A percentile compares a stretch with the other conserved stretches of the same genome.
Evolutionary conservation across 2,113 vertebrate genomes (phyloP).

Genomic region (Pleuronectes platessa): DNA sequence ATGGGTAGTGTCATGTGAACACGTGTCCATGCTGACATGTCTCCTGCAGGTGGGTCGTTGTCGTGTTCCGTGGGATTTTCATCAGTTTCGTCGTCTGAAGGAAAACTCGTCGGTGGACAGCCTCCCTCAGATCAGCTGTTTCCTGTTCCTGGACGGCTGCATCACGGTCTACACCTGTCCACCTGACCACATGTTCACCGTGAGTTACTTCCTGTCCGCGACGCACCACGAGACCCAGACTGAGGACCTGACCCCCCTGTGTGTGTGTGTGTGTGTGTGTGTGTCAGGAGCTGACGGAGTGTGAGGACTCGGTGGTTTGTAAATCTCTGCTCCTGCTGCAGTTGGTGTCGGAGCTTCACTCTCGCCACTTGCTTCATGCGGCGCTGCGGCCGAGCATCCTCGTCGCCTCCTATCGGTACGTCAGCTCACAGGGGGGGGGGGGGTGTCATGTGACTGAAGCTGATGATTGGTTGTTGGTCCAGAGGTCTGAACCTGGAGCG

Average conservation of each 20-base stretch:
- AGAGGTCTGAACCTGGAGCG: not conserved
- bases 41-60: slow-evolving; percentile 36
- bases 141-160: slow-evolving; percentile 44
- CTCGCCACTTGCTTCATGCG: slow-evolving; percentile 85
- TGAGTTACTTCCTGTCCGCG: slow-evolving; percentile 22
- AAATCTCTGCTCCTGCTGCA: slow-evolving; percentile 68
- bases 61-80: slow-evolving; percentile 34
- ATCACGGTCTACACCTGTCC: slow-evolving; percentile 25
- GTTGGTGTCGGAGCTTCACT: slow-evolving; percentile 85
- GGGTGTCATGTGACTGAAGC: not conserved
- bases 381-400: slow-evolving; percentile 77
- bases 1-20: not conserved
- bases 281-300: slow-evolving; percentile 18
- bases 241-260: not conserved
- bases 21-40: not conserved
- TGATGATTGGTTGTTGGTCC: not conserved
- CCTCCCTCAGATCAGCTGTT: slow-evolving; percentile 50
- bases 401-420: slow-evolving; percentile 4
- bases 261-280: not conserved
- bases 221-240: not conserved
- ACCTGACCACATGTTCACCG: not conserved
- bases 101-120: not conserved
- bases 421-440: not conserved
- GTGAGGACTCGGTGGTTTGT: not conserved
- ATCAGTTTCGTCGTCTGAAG: slow-evolving; percentile 38